These are phyloP conservation scores for Cryptoprocta ferox DNA, from an alignment of 2,797 vertebrate genomes.

Conservation along the genomic window DNA sequence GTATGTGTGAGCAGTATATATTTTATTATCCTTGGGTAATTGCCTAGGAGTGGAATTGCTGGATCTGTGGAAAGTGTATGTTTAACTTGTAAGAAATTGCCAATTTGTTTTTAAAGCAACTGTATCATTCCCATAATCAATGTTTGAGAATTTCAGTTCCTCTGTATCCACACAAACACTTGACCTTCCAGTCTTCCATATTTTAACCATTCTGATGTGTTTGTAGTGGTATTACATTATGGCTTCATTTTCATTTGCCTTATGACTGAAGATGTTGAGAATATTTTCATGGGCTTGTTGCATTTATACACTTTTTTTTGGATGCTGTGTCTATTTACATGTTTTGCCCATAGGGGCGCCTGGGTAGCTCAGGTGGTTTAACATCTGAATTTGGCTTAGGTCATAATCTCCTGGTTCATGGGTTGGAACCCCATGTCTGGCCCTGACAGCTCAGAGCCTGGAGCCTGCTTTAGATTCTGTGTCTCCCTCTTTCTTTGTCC, in stretches of 20 bases:
- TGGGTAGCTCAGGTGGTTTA: too few species aligned
- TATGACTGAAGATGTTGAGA: neutral
- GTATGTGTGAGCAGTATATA: neutral
- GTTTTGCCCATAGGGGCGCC: neutral
- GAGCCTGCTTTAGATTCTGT: too few species aligned
- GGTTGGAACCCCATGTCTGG: too few species aligned
- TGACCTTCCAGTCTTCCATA: neutral
- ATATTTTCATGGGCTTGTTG: neutral
- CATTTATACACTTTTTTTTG: neutral
- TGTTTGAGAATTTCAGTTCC: neutral
- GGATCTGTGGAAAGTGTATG: neutral
- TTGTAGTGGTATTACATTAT: neutral
- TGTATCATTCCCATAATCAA: neutral
- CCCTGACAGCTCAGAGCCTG: too few species aligned
- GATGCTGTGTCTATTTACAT: neutral
- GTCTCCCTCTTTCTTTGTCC: too few species aligned
- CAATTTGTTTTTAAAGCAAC: neutral
- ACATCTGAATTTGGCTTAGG: too few species aligned
- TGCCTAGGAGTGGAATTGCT: neutral
- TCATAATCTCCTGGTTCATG: too few species aligned
- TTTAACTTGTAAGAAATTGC: conserved; percentile 6
- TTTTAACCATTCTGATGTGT: neutral
- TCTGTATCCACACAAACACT: neutral
- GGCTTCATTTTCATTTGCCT: neutral
- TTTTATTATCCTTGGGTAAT: conserved; percentile 28